These are phyloP conservation scores for Vimba vimba DNA, from an alignment of 2,113 vertebrate species.

Conservation along the genomic window DNA sequence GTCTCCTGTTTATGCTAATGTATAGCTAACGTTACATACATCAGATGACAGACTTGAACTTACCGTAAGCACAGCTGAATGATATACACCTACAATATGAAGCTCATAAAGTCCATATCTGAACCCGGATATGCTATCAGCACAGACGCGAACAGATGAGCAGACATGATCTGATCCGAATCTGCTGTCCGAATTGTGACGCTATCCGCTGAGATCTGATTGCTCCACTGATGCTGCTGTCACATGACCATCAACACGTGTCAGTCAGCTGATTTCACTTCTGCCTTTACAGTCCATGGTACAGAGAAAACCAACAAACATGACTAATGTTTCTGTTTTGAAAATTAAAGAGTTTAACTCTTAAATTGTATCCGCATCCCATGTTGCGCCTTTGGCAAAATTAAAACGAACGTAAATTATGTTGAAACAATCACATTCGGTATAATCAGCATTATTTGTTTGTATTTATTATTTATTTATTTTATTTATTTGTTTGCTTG, in stretches of 20 bases:
- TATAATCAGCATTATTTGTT: neutral
- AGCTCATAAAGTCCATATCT: neutral
- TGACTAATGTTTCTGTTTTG: neutral
- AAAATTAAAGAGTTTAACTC: neutral
- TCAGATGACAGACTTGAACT: constrained; percentile 11
- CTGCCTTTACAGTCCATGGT: neutral
- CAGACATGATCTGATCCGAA: neutral
- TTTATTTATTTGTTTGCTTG: no score
- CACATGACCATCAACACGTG: constrained; percentile 40
- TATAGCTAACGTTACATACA: neutral
- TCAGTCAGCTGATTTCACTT: constrained; percentile 47
- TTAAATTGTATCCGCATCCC: neutral
- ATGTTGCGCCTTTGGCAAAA: neutral
- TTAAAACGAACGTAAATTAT: neutral
- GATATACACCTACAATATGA: neutral
- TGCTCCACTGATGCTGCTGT: no score
- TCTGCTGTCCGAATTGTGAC: neutral
- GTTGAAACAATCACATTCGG: neutral
- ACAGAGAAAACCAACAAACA: neutral
- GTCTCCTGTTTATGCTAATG: neutral
- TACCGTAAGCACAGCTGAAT: constrained; percentile 28
- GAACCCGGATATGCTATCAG: neutral
- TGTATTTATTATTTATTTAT: neutral
- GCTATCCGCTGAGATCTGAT: neutral
- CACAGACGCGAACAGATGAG: neutral